Evolutionary conservation across 2,888 invertebrate genomes (phyloP), one percentile per base, ranked within the genome.

Genomic region (Troides aeacus): DNA sequence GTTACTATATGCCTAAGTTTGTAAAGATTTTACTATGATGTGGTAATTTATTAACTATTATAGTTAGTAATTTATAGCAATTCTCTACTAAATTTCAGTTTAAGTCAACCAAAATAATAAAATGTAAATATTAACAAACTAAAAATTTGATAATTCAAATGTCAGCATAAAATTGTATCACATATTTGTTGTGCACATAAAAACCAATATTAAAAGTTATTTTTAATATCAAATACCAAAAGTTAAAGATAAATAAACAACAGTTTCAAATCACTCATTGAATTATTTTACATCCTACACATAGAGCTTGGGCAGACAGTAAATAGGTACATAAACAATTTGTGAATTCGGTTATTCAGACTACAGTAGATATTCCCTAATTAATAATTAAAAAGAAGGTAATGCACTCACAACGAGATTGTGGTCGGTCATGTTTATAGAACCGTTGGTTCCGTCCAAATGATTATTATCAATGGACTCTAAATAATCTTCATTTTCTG

Each of bases 371-470:
- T 50, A 5, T 18, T 3, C 12, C 2, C 50, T 2, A 17, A 50
- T 4, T 17, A 50, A 18, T 50, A 4, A 50, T 57, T n/a, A 57
- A 21, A 57, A 3, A 57, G 8, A 57, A 57, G n/a, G 21, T 57
- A 21, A 10, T 57, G 5, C 12, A 86, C 92, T 90, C 78, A 92
- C 92, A 74, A 90, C 91, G 72, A 91, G 84, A 80, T 89, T 92
- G 79, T 84, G 90, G 82, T 93, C 93, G 77, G 90, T 90, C 90
- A 92, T 91, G 77, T 91, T 93, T 77, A 92, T 75, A 76, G 92
- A 93, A 78, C 94, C 94, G 90, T 94, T 94, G 73, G 94, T 92
- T 79, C 94, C 94, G 83, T 94, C 94, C 81, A 94, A 90, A 74
- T 92, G 92, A 88, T 92, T 91, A 84, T 89, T 91, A 78, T 92